Evolutionary conservation across 2,113 vertebrate species (phyloP), one percentile per base, ranked within the genome.

Genomic region (Chlamydotis undulata): DNA sequence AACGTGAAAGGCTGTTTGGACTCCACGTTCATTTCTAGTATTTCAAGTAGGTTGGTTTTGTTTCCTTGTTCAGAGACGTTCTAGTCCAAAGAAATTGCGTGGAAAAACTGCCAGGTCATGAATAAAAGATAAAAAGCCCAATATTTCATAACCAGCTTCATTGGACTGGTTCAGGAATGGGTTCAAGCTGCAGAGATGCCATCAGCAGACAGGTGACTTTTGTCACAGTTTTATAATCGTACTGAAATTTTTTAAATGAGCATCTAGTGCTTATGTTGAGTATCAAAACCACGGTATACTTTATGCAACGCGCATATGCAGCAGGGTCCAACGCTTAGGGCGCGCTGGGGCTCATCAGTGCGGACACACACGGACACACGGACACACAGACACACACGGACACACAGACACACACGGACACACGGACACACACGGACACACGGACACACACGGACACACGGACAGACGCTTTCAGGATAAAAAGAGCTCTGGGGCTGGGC

Each of bases 101-200:
- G 21, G 57, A 87, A 28, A 79, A 95, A 83, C 67, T 73, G 50
- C 35, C 87, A n/a, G 84, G 47, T 89, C 82, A 82, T 41, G 55
- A 90, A 79, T 76, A 83, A 93, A 87, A 83, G 61, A 93, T 79
- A 60, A 93, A 94, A 94, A 89, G 37, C 28, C 43, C 55, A 1
- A 1, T 76, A 47, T 80, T 74, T 92, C 89, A 83, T 63, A 86
- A 67, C 43, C 43, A 33, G 2, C 41, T 67, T 61, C 55, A 39
- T 3, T 28, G 76, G 64, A 26, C 55, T 18, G 45, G 31, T 50
- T 83, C 75, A 19, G 57, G 70, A n/a, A n/a, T 24, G 5, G 60
- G 35, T 61, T 70, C 33, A 18, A n/a, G 25, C 65, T 10, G 55
- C 64, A 52, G 35, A 33, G 33, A 25, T 12, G 83, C 39, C 9